phyloP scores from a whole-genome alignment of 2,113 vertebrate genomes.

The Bolborhynchus lineola region DNA sequence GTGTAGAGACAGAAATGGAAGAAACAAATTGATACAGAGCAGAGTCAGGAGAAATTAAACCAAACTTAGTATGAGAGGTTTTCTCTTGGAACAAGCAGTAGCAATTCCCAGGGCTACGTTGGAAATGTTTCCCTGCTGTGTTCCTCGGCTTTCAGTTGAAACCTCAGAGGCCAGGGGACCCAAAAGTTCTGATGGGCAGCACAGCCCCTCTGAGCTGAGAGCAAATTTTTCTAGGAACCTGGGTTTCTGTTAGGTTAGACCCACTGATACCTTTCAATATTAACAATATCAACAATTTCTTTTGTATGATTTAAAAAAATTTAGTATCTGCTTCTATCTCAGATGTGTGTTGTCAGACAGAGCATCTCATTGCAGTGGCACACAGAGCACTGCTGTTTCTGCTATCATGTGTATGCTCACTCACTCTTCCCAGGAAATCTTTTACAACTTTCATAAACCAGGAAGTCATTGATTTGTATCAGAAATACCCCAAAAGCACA shows the following conservation, averaged over 20 bases:
- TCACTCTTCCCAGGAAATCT: background rate
- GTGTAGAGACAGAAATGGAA: background rate
- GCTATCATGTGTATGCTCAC: rapidly evolving
- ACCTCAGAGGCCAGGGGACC: background rate
- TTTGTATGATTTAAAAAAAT: background rate
- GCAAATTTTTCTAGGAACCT: background rate
- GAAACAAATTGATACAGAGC: background rate
- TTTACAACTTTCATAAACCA: conserved; percentile 16
- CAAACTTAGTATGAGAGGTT: background rate
- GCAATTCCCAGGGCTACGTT: background rate
- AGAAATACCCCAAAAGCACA: background rate
- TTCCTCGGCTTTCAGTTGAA: background rate
- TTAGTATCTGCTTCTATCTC: background rate
- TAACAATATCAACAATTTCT: background rate
- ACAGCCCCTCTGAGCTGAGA: background rate
- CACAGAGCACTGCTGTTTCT: background rate
- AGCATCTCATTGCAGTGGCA: rapidly evolving
- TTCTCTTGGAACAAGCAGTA: background rate
- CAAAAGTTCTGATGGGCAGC: background rate
- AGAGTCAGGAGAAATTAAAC: background rate
- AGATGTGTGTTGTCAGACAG: rapidly evolving
- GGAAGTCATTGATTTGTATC: background rate
- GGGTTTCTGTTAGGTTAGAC: background rate
- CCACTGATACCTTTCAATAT: background rate
- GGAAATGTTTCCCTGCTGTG: background rate